Evolutionary conservation across 2,113 vertebrate species (phyloP).

Genomic region (Sinocyclocheilus anophthalmus): DNA sequence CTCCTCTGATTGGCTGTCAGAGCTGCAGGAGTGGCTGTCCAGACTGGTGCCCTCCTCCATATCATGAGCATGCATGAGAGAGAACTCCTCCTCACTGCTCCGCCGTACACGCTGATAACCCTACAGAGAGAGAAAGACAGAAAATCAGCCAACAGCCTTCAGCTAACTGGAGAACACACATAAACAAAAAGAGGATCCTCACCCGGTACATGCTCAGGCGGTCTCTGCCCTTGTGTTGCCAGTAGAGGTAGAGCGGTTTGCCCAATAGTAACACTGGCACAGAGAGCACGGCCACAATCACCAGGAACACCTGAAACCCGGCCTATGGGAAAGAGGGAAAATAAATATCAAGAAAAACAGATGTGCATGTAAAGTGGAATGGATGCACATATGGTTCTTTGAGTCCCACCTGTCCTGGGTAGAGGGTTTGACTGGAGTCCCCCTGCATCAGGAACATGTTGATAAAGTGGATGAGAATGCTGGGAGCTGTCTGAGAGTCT

Average conservation of each 20-base stretch:
- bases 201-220: constrained; percentile 85
- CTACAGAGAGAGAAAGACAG: constrained; percentile 49
- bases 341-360: neutral
- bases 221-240: constrained; percentile 83
- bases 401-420: constrained; percentile 83
- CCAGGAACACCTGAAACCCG: constrained; percentile 83
- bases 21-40: constrained; percentile 72
- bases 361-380: neutral
- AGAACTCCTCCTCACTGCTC: constrained; percentile 91
- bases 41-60: constrained; percentile 84
- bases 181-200: constrained; percentile 56
- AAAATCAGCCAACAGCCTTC: neutral
- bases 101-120: constrained; percentile 89
- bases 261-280: constrained; percentile 91
- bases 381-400: neutral
- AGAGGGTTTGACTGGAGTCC: constrained; percentile 71
- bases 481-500: constrained; percentile 82
- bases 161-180: neutral
- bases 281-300: constrained; percentile 81
- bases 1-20: constrained; percentile 79
- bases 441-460: constrained; percentile 92
- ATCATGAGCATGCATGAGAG: constrained; percentile 81
- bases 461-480: constrained; percentile 95
- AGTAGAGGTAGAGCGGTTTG: constrained; percentile 91
- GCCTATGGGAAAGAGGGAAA: constrained; percentile 65